A percentile compares a stretch with the other conserved stretches of the same genome.
These are phyloP conservation scores for Etia nguti DNA, from an alignment of 2,113 vertebrate species.

Conservation along the genomic window DNA sequence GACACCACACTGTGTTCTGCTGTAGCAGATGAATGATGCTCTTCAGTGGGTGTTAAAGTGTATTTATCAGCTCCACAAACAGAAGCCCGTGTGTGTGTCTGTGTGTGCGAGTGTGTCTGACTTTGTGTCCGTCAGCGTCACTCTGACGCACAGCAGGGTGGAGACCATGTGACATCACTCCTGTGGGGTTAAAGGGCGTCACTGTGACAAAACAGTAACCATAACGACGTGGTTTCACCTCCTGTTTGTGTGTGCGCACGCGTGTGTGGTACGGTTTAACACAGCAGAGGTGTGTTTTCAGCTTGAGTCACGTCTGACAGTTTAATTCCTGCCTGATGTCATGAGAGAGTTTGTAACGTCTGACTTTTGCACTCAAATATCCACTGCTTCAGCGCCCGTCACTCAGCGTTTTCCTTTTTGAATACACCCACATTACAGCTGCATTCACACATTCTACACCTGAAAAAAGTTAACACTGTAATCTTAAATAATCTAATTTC, in stretches of 20 bases:
- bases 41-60: background rate
- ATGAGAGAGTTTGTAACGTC: background rate
- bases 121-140: background rate
- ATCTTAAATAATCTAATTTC: background rate
- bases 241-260: background rate
- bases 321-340: constrained; percentile 30
- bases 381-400: background rate
- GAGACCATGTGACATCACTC: constrained; percentile 52
- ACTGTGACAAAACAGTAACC: constrained; percentile 5
- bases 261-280: background rate
- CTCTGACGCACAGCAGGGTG: constrained; percentile 37
- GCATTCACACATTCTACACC: background rate
- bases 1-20: background rate
- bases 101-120: background rate
- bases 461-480: background rate
- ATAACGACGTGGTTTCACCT: constrained; percentile 17
- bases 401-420: background rate
- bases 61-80: background rate
- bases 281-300: constrained; percentile 4
- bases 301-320: constrained; percentile 53
- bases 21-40: background rate
- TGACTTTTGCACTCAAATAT: background rate
- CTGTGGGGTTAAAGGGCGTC: constrained; percentile 42
- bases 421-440: background rate
- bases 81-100: background rate